Conservation (phyloP, 2,113 vertebrate genomes). For the Shinisaurus crocodilurus region DNA sequence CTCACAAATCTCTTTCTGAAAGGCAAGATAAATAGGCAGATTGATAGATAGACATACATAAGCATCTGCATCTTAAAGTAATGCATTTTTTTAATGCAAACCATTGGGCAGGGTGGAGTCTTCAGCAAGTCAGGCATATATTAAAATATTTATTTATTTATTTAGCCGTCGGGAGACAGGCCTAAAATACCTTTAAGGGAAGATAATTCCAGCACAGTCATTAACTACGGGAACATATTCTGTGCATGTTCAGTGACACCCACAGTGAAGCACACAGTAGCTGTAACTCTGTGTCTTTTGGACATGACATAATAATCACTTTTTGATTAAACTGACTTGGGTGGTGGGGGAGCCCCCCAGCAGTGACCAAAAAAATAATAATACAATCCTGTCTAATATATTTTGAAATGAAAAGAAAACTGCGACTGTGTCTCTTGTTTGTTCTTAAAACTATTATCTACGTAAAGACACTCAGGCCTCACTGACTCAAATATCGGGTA, state of each 20-base stretch:
- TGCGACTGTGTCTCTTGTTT: neutral
- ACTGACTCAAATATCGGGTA: neutral
- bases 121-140: neutral
- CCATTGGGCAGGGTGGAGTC: neutral
- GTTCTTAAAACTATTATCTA: slow-evolving; percentile 18
- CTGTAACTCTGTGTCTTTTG: neutral
- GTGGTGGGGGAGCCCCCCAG: neutral
- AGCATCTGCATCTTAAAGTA: neutral
- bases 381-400: slow-evolving; percentile 3
- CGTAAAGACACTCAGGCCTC: neutral
- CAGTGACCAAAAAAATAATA: neutral
- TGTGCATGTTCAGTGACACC: slow-evolving; percentile 23
- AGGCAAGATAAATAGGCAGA: neutral
- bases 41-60: neutral
- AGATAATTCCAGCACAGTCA: slow-evolving; percentile 4
- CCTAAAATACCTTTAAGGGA: slow-evolving; percentile 23
- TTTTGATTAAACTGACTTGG: slow-evolving; percentile 18
- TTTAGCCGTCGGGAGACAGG: neutral
- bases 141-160: neutral
- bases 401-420: slow-evolving; percentile 38
- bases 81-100: slow-evolving; percentile 14
- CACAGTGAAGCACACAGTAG: neutral
- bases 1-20: neutral
- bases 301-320: slow-evolving; percentile 22
- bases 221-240: slow-evolving; percentile 10